phyloP scores from a whole-genome alignment of 2,888 invertebrate genomes.

The Zonitis immaculata region DNA sequence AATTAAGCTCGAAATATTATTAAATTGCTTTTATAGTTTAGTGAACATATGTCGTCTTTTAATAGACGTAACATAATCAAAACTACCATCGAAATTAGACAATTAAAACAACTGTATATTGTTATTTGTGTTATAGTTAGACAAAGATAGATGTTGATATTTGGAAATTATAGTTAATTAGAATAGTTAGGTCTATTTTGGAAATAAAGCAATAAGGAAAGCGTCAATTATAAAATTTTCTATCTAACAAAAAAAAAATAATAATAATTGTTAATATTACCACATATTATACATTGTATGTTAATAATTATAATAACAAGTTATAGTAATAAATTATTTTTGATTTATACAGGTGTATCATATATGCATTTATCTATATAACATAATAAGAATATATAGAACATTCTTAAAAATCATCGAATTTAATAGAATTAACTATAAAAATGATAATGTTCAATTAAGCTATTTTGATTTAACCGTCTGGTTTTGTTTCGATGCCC shows the following conservation, averaged over 20 bases:
- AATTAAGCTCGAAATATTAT: background rate
- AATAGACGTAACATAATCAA: background rate
- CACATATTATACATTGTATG: background rate
- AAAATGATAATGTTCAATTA: constrained; percentile 3
- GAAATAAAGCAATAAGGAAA: constrained; percentile 2
- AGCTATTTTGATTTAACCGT: background rate
- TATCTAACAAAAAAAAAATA: background rate
- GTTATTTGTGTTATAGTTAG: background rate
- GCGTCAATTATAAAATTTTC: background rate
- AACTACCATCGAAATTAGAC: background rate
- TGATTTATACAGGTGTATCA: background rate
- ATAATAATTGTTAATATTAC: background rate
- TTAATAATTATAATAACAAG: background rate
- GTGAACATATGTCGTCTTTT: background rate
- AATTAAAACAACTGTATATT: background rate
- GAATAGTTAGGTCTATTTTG: constrained; percentile 2
- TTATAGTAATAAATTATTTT: background rate
- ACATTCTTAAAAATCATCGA: constrained; percentile 1
- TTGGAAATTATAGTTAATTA: constrained; percentile 5
- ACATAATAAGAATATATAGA: no score
- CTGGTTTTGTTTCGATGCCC: constrained; percentile 2
- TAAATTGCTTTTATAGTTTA: background rate
- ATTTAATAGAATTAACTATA: constrained; percentile 2
- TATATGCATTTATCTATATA: no score
- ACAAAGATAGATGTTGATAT: background rate